Conservation (phyloP, 2,888 invertebrate species). For the Pristionchus arcanus region DNA sequence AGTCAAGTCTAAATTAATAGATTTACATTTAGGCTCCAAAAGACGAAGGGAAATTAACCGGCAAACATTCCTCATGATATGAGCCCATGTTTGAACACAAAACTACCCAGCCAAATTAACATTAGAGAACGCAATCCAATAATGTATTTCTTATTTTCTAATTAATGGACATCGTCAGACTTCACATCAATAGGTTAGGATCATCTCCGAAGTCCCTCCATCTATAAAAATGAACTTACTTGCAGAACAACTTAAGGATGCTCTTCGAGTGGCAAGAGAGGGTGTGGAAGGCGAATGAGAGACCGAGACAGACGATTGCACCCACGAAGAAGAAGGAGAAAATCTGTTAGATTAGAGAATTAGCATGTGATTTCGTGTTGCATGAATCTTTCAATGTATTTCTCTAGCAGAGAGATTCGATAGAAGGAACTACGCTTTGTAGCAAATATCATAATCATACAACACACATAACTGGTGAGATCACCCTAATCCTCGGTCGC, state of each 20-base stretch:
- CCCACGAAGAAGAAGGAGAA: constrained; percentile 97
- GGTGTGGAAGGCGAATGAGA: constrained; percentile 98
- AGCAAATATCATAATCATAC: too few species aligned
- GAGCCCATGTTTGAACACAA: neutral
- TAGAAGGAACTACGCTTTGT: too few species aligned
- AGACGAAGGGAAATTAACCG: neutral
- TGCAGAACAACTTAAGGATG: constrained; percentile 96
- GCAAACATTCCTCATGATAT: neutral
- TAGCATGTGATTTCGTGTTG: neutral
- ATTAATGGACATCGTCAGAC: too few species aligned
- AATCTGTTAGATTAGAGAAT: constrained; percentile 79
- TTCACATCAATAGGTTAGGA: too few species aligned
- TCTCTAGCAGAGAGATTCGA: too few species aligned
- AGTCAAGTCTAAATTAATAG: constrained; percentile 87
- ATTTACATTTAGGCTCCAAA: too few species aligned
- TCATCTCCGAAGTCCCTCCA: neutral
- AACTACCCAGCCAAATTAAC: neutral
- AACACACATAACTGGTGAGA: too few species aligned
- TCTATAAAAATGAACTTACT: constrained; percentile 81
- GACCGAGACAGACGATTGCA: constrained; percentile 95
- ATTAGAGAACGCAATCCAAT: neutral
- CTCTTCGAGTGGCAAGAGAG: constrained; percentile 98
- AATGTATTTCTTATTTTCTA: too few species aligned
- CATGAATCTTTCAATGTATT: neutral
- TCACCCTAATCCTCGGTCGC: too few species aligned